phyloP scores from a whole-genome alignment of 2,888 invertebrate species.

The Chrysodeixis includens region DNA sequence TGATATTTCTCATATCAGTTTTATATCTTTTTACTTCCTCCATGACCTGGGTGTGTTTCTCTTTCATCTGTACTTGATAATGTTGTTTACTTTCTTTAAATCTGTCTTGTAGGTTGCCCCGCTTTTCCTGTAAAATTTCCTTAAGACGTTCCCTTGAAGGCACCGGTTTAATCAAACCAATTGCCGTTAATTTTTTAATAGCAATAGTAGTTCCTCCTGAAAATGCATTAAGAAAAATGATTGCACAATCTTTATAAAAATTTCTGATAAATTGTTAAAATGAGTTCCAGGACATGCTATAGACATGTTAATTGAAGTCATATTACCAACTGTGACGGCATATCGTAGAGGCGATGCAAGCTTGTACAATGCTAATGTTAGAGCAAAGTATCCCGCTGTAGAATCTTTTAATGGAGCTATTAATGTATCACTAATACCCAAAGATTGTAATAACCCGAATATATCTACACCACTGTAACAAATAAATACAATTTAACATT shows the following conservation, averaged over 20 bases:
- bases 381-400: constrained; percentile 95
- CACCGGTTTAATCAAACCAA: constrained; percentile 95
- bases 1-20: constrained; percentile 83
- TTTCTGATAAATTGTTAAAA: not conserved
- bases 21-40: constrained; percentile 87
- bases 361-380: constrained; percentile 98
- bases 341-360: constrained; percentile 96
- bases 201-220: constrained; percentile 95
- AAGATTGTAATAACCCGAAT: constrained; percentile 92
- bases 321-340: constrained; percentile 95
- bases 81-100: constrained; percentile 89
- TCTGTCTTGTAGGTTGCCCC: constrained; percentile 90
- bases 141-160: constrained; percentile 91
- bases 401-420: constrained; percentile 93
- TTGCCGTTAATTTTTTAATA: constrained; percentile 93
- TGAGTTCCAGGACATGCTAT: no score
- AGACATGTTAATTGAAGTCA: not conserved
- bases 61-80: constrained; percentile 81
- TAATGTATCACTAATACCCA: constrained; percentile 94
- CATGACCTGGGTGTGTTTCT: constrained; percentile 83
- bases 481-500: constrained; percentile 18
- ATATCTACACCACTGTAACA: constrained; percentile 97
- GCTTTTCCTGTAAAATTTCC: constrained; percentile 90
- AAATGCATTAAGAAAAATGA: constrained; percentile 44
- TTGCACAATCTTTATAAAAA: not conserved